Base-by-base conservation (phyloP, 2,888 invertebrate species). In the Fissipunctia ypsillon region DNA sequence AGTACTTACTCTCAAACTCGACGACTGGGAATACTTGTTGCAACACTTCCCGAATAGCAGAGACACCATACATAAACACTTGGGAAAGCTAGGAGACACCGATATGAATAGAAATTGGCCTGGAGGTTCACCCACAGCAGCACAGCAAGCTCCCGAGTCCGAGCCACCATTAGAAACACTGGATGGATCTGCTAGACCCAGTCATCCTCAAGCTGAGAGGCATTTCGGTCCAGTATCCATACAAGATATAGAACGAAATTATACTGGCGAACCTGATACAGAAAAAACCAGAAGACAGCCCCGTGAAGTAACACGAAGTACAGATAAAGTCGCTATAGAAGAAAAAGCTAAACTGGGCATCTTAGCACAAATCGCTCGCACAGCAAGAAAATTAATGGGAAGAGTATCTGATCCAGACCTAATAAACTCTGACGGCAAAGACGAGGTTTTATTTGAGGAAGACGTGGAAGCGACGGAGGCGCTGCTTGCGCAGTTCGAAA, bases 21-120 rank as follows among this genome's bases (percentile, higher is more conserved):
- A 91, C 1, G 91, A 94, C 71, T 95, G 95, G 95, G 90, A 92
- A 66, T 88, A 92, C 68, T 88, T 95, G 9, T 75, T 95, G 19
- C 84, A 90, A 67, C 93, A 94, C 81, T 95, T 94, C 59, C 95
- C 95, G 0, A 78, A 78, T 3, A 94, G 93, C 70, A 91, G 84
- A 54, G 81, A 87, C 0, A 64, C 81, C 45, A 93, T 95, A 71
- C 87, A 90, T 67, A 89, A 89, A 73, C 85, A 89, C 38, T 82
- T 89, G 66, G 73, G 73, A 12, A 60, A 84, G 25, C 28, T 73
- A 19, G 77, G 56, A 31, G 76, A 69, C 22, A 56, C 41, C 12
- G 60, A 71, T 25, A 50, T 60, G 6, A 61, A 60, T 28, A 69
- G 19, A 10, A 76, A 81, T 48, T 85, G 81, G 83, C 81, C 87